phyloP scores from a whole-genome alignment of 2,888 invertebrate genomes.

The Cephonodes hylas region DNA sequence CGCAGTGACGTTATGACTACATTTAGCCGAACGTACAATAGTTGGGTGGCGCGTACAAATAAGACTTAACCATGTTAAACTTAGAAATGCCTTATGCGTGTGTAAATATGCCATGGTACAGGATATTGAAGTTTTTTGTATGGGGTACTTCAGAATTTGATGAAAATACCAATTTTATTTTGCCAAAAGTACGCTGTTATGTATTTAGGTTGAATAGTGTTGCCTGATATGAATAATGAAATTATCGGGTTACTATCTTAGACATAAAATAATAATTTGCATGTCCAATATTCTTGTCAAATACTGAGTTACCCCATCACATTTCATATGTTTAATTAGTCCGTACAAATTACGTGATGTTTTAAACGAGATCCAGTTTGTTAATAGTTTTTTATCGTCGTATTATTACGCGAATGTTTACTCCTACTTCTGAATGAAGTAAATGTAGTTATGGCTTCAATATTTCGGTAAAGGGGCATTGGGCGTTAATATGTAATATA shows the following conservation, averaged over 20 bases:
- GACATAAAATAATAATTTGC: too few species aligned
- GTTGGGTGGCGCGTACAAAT: not conserved
- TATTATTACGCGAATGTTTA: not conserved
- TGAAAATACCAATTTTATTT: too few species aligned
- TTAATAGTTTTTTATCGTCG: not conserved
- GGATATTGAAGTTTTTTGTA: not conserved
- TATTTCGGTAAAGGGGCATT: not conserved
- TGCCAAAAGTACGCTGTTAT: too few species aligned
- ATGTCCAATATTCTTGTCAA: too few species aligned
- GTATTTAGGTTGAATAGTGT: too few species aligned
- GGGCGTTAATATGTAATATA: not conserved
- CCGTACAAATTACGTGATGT: slow-evolving; percentile 1
- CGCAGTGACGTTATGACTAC: not conserved
- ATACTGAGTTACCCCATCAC: not conserved
- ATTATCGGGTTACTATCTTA: too few species aligned
- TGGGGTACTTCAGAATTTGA: not conserved
- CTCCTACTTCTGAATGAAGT: not conserved
- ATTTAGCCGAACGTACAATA: slow-evolving; percentile 9
- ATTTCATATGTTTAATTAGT: not conserved
- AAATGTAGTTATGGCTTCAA: not conserved
- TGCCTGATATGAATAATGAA: too few species aligned
- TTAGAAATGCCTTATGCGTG: slow-evolving; percentile 6
- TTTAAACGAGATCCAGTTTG: not conserved
- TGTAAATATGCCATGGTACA: not conserved
- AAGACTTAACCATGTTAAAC: not conserved